Evolutionary conservation across 2,888 invertebrate species (phyloP).

Genomic region (Ennomos erosarius): DNA sequence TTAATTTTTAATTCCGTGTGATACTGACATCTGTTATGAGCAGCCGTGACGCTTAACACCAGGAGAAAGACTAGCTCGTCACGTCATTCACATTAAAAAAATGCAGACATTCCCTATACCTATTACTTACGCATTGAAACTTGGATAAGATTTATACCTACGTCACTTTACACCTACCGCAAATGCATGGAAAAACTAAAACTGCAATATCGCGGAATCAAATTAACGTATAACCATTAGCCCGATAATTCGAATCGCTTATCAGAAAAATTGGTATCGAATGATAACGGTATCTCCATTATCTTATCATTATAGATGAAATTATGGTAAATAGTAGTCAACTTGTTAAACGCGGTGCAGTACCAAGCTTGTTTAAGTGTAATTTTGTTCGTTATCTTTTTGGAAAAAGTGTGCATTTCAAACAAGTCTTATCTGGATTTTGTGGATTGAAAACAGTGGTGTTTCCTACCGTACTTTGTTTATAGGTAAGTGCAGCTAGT

Average conservation of each 20-base stretch:
- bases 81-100: too few relatives aligned
- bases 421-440: constrained; percentile 55
- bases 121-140: too few relatives aligned
- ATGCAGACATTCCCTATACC: too few relatives aligned
- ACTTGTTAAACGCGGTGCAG: constrained; percentile 52
- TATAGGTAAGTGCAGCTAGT: constrained; percentile 35
- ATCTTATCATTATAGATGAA: constrained; percentile 67
- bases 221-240: constrained; percentile 52
- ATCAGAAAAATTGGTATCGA: constrained; percentile 50
- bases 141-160: too few relatives aligned
- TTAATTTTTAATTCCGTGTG: too few relatives aligned
- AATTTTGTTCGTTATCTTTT: constrained; percentile 52
- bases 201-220: constrained; percentile 54
- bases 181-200: constrained; percentile 32
- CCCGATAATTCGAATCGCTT: constrained; percentile 48
- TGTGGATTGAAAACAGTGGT: constrained; percentile 37
- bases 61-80: too few relatives aligned
- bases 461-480: constrained; percentile 13
- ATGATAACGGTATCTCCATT: constrained; percentile 36
- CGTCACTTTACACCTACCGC: neutral
- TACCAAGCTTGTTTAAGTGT: constrained; percentile 47
- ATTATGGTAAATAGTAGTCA: constrained; percentile 67
- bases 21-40: too few relatives aligned
- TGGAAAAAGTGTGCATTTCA: constrained; percentile 53
- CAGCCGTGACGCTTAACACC: too few relatives aligned